Conservation (phyloP, 2,888 invertebrate species). For the Pyrochroa serraticornis region DNA sequence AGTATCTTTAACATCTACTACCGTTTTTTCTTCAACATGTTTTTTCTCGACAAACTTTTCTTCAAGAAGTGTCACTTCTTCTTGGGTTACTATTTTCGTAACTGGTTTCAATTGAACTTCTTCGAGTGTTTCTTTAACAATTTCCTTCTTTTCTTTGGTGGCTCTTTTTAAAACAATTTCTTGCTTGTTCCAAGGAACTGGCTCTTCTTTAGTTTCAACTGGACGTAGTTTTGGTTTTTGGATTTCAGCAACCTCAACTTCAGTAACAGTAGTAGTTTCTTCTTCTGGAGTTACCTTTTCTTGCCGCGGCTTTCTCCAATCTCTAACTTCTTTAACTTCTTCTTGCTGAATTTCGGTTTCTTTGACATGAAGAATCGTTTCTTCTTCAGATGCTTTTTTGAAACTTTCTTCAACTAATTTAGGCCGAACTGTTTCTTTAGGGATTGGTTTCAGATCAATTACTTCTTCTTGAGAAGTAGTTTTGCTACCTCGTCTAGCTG, state of each 20-base stretch:
- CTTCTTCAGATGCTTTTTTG: not conserved
- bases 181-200: slow-evolving; percentile 68
- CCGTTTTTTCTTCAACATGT: slow-evolving; percentile 11
- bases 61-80: not conserved
- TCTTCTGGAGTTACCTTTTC: not conserved
- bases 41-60: not conserved
- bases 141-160: slow-evolving; percentile 56
- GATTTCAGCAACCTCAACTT: not conserved
- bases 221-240: slow-evolving; percentile 9
- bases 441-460: not conserved
- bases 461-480: not conserved
- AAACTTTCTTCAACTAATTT: not conserved
- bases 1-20: slow-evolving; percentile 3
- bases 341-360: not conserved
- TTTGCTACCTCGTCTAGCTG: slow-evolving; percentile 21
- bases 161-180: slow-evolving; percentile 60
- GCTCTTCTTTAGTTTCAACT: slow-evolving; percentile 1
- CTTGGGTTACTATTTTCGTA: slow-evolving; percentile 9
- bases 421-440: too few species aligned
- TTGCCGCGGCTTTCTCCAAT: slow-evolving; percentile 1
- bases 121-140: slow-evolving; percentile 49
- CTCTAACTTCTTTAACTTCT: not conserved
- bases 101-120: slow-evolving; percentile 50
- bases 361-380: not conserved
- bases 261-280: not conserved